Evolutionary conservation across 2,888 invertebrate genomes (phyloP).

Genomic region (Carpatolechia fugitivella): DNA sequence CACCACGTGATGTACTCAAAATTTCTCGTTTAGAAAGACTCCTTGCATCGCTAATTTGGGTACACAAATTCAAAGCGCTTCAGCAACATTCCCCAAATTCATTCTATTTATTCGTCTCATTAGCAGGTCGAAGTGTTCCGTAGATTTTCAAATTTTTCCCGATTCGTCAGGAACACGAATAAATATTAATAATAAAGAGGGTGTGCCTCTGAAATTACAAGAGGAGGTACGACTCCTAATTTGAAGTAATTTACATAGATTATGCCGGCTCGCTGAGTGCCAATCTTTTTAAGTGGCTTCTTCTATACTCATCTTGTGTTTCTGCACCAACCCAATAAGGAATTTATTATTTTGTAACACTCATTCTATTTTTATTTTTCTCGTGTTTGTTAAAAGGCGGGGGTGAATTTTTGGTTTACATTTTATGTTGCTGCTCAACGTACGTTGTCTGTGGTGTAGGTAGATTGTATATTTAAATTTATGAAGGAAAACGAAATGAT

Average conservation of each 20-base stretch:
- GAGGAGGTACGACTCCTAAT: slow-evolving; percentile 74
- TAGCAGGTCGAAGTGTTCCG: slow-evolving; percentile 56
- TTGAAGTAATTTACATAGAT: slow-evolving; percentile 79
- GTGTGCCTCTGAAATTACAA: slow-evolving; percentile 73
- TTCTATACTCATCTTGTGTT: slow-evolving; percentile 73
- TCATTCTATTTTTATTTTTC: slow-evolving; percentile 6
- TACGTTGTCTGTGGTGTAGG: no score
- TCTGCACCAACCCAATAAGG: slow-evolving; percentile 61
- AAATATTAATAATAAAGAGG: slow-evolving; percentile 79
- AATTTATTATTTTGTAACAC: slow-evolving; percentile 59
- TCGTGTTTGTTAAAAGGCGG: neutral
- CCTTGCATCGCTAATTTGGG: neutral
- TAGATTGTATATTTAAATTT: no score
- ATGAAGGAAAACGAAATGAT: no score
- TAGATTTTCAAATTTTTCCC: slow-evolving; percentile 58
- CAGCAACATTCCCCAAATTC: neutral
- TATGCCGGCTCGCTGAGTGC: slow-evolving; percentile 78
- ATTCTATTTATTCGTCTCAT: slow-evolving; percentile 65
- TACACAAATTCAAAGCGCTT: slow-evolving; percentile 3
- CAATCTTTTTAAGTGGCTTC: slow-evolving; percentile 79
- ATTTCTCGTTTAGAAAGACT: neutral
- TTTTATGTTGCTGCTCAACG: neutral
- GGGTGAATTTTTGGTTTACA: neutral
- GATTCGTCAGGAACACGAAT: slow-evolving; percentile 66
- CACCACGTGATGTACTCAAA: no score